Percentiles rank a stretch among this genome's conserved stretches.
Evolutionary conservation across 2,797 vertebrate genomes (phyloP).

Genomic region (Hypotaenidia philippensis): DNA sequence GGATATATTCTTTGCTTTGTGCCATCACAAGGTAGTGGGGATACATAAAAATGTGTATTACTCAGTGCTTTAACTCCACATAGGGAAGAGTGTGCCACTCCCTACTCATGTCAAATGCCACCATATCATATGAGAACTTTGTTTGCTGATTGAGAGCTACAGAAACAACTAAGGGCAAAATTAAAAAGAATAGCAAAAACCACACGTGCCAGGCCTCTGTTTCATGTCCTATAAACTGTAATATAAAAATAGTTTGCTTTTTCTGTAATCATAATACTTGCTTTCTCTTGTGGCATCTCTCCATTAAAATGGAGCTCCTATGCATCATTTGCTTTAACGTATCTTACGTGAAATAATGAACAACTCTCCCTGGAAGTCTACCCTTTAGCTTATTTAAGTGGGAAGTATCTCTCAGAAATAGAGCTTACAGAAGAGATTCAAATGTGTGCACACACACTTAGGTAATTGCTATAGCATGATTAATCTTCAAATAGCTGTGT

Average conservation of each 20-base stretch:
- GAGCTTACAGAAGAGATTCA: accelerated
- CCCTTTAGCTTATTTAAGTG: not conserved
- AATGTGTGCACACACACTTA: not conserved
- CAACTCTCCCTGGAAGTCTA: not conserved
- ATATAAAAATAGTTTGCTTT: not conserved
- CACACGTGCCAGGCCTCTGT: not conserved
- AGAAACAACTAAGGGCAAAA: not conserved
- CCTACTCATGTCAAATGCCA: not conserved
- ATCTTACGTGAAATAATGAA: accelerated
- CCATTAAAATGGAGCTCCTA: not conserved
- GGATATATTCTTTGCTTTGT: not conserved
- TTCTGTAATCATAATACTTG: not conserved
- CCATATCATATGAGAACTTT: not conserved
- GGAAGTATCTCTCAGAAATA: not conserved
- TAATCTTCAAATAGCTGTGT: not conserved
- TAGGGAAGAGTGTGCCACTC: not conserved
- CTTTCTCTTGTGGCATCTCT: not conserved
- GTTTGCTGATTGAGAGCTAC: not conserved
- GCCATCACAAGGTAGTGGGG: not conserved
- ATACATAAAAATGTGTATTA: not conserved
- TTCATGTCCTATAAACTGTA: not conserved
- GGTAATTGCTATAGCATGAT: not conserved
- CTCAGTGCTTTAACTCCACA: not conserved
- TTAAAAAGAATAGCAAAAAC: not conserved
- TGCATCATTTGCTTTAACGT: not conserved